A percentile compares a stretch with the other conserved stretches of the same genome.
These are phyloP conservation scores for Edolisoma coerulescens DNA, from an alignment of 2,113 vertebrate species.

Conservation along the genomic window DNA sequence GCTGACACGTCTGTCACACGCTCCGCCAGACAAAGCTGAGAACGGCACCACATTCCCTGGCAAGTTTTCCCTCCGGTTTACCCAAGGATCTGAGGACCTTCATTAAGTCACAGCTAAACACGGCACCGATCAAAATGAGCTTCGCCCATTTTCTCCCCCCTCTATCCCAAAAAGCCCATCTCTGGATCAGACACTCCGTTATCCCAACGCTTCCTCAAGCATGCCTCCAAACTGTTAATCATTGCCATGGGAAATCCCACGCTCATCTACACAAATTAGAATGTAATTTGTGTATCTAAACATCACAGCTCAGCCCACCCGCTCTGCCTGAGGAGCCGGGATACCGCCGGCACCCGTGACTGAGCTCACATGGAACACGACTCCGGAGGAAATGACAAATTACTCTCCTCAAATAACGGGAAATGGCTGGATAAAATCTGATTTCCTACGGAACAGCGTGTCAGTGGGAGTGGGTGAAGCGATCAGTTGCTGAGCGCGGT, in stretches of 20 bases:
- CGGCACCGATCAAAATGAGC: not conserved
- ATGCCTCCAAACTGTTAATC: not conserved
- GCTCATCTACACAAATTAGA: not conserved
- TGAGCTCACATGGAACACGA: not conserved
- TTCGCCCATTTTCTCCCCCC: not conserved
- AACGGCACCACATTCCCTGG: not conserved
- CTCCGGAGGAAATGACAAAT: not conserved
- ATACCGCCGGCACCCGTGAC: not conserved
- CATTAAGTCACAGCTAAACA: not conserved
- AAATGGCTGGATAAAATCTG: not conserved
- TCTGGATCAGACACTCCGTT: not conserved
- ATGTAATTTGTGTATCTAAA: not conserved
- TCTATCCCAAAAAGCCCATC: not conserved
- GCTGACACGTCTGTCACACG: constrained; percentile 9
- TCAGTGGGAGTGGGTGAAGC: not conserved
- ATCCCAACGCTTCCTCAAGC: not conserved
- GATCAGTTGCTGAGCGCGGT: rapidly evolving
- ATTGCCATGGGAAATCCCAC: not conserved
- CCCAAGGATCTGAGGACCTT: not conserved
- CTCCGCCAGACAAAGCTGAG: constrained; percentile 40
- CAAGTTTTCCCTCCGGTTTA: not conserved
- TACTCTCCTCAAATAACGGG: not conserved
- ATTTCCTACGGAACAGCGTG: not conserved
- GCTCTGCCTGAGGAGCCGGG: not conserved
- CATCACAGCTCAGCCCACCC: not conserved